These are phyloP conservation scores for Etheostoma nigrum DNA, from an alignment of 2,797 vertebrate genomes.

Conservation along the genomic window DNA sequence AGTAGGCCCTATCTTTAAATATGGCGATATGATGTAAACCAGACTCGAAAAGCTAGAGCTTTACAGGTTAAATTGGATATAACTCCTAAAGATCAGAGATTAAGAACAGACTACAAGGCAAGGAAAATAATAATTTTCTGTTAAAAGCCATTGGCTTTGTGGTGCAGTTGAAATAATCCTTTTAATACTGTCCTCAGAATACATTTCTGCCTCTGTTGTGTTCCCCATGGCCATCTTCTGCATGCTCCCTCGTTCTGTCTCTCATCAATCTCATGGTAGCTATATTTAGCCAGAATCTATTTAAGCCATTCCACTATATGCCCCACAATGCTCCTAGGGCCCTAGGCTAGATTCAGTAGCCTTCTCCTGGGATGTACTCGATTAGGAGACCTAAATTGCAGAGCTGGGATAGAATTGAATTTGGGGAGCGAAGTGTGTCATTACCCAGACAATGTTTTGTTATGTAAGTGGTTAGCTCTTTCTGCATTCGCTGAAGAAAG, in stretches of 20 bases:
- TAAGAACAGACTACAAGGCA: not conserved
- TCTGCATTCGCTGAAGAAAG: conserved; percentile 35
- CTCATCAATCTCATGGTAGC: conserved; percentile 70
- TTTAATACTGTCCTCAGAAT: conserved; percentile 43
- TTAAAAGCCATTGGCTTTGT: conserved; percentile 17
- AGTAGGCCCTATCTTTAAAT: conserved; percentile 7
- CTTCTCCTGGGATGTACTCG: conserved; percentile 79
- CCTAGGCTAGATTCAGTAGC: conserved; percentile 78
- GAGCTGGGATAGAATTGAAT: conserved; percentile 74
- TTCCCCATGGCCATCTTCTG: conserved; percentile 52
- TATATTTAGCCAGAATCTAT: conserved; percentile 86
- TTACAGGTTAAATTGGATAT: conserved; percentile 2
- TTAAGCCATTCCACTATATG: conserved; percentile 81
- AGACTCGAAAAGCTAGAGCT: not conserved
- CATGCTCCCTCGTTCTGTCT: conserved; percentile 61
- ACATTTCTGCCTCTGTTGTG: conserved; percentile 43
- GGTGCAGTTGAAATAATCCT: conserved; percentile 41
- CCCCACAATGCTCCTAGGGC: conserved; percentile 82
- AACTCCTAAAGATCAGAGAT: not conserved
- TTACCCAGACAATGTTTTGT: conserved; percentile 52
- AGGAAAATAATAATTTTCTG: not conserved
- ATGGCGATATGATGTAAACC: not conserved
- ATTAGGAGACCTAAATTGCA: conserved; percentile 87
- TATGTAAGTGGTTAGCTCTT: conserved; percentile 42
- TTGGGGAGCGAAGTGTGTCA: conserved; percentile 83